Evolutionary conservation across 2,797 vertebrate species (phyloP).

Genomic region (Pteropus rufus): DNA sequence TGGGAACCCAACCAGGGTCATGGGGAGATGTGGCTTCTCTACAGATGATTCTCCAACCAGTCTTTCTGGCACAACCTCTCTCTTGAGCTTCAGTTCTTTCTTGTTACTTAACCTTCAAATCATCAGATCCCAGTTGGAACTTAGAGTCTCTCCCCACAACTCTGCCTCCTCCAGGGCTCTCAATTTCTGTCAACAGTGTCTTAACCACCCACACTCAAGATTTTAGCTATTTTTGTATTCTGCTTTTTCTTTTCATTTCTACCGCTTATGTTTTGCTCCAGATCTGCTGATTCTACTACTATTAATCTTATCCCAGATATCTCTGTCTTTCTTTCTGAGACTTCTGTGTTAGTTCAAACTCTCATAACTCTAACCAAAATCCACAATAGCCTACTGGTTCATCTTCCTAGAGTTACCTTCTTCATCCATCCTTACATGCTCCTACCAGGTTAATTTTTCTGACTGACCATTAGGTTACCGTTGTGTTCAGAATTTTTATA

Average conservation of each 20-base stretch:
- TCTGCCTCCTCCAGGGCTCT: background rate
- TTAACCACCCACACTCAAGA: background rate
- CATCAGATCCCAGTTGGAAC: background rate
- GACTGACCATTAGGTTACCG: background rate
- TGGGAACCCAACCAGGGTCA: too few relatives aligned
- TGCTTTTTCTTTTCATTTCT: background rate
- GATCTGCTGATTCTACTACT: background rate
- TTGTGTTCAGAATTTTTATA: background rate
- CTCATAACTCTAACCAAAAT: background rate
- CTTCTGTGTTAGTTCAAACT: background rate
- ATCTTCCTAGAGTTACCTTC: background rate
- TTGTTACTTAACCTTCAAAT: background rate
- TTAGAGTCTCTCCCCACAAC: background rate
- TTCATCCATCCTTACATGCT: background rate
- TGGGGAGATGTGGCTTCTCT: background rate
- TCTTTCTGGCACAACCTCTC: background rate
- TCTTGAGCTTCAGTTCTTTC: background rate
- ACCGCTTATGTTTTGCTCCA: background rate
- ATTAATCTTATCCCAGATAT: background rate
- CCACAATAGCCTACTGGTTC: background rate
- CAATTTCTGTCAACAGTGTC: background rate
- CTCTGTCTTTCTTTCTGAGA: background rate
- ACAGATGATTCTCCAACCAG: background rate
- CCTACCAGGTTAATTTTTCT: background rate
- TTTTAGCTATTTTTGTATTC: background rate